Evolutionary conservation across 2,797 vertebrate species (phyloP).

Genomic region (Paguma larvata): DNA sequence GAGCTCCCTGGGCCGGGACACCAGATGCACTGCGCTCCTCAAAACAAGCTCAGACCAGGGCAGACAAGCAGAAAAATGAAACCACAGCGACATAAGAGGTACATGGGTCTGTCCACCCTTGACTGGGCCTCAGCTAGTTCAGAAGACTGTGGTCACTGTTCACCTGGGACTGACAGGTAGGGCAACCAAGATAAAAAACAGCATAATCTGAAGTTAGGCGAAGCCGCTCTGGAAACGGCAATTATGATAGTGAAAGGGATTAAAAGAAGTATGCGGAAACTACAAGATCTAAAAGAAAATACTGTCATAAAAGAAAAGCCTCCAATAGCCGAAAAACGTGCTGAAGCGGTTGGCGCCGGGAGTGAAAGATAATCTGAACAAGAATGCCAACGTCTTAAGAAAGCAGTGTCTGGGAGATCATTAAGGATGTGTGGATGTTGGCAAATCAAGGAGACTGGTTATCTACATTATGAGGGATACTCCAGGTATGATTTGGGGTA

Average conservation of each 20-base stretch:
- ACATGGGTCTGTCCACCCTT: not conserved
- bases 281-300: not conserved
- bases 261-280: not conserved
- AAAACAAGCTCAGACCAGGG: not conserved
- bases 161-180: not conserved
- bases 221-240: not conserved
- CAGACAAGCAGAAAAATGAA: conserved; percentile 62
- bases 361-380: conserved; percentile 20
- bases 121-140: not conserved
- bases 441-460: conserved; percentile 35
- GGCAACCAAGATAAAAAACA: not conserved
- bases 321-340: not conserved
- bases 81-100: conserved; percentile 7
- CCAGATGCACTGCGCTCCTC: not conserved
- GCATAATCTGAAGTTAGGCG: not conserved
- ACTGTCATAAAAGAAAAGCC: not conserved
- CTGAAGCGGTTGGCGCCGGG: not conserved
- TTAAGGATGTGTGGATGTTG: not conserved
- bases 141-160: not conserved
- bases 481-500: conserved; percentile 37
- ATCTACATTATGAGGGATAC: not conserved
- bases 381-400: conserved; percentile 17
- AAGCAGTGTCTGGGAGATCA: conserved; percentile 28
- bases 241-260: not conserved
- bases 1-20: not conserved